Evolutionary conservation across 2,113 vertebrate species (phyloP), one percentile per base, ranked within the genome.

Genomic region (Prietella phreatophila): DNA sequence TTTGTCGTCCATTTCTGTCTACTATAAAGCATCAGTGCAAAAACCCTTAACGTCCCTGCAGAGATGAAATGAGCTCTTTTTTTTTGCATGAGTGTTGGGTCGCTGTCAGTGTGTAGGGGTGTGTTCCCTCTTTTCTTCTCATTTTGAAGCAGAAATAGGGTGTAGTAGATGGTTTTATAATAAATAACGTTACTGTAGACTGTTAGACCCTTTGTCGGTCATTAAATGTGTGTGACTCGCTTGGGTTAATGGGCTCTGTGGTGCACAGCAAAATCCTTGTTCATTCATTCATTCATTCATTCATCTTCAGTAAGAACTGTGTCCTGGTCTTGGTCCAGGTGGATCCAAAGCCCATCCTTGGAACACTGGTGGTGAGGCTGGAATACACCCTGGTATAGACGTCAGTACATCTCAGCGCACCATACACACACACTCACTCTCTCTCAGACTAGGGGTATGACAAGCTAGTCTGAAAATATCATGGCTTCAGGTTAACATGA

Each of bases 41-140:
- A 78, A 55, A 27, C 4, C 5, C 27, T 27, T 75, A 53, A 50
- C 14, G 11, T 79, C 53, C 36, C 4, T 60, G 30, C 30, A 36
- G 6, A 25, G n/a, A 81, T 81, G 30, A 27, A n/a, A 14, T 36
- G 50, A 80, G n/a, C 30, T 17, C n/a, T n/a, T n/a, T n/a, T n/a
- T n/a, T 60, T 33, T 5, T 60, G 53, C 55, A 36, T 60, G 13
- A 22, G 75, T 78, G 27, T 83, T 73, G 2, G 53, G 79, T 27
- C 4, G 33, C 81, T 53, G 47, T 19, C 20, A 39, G 69, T 0
- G 67, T 67, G 67, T 50, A 88, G 84, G 89, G 84, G 89, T 75
- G 89, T 88, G 89, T 90, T 88, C 83, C 33, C 27, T 2, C 58
- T 25, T 60, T 53, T 39, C 56, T 87, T 53, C 86, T 33, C 13